Evolutionary conservation across 2,888 invertebrate genomes (phyloP), one percentile per base, ranked within the genome.

Genomic region (Unio pictorum): DNA sequence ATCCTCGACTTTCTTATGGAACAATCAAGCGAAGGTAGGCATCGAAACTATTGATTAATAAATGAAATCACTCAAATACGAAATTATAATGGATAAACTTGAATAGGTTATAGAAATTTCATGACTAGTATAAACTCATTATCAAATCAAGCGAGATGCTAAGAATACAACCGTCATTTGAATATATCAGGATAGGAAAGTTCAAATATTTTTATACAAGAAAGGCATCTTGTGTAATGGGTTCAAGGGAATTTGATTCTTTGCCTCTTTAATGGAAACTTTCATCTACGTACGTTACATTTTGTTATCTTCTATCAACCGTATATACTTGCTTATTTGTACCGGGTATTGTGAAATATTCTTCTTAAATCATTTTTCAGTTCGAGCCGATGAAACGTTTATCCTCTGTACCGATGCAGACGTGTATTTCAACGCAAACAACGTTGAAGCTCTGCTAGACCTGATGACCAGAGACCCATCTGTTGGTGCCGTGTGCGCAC

Each of bases 361-460:
- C 45, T 15, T 45, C 15, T 15, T 45, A 15, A 45, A 45, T 15
- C 45, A 59, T 59, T 18, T 65, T 64, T 59, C 68, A 74, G 76
- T 61, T 7, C 64, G 58, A n/a, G 80, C 81, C 18, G 80, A 81
- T 8, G 83, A 87, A 15, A 74, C 79, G 6, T 87, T 84, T 61
- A 87, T 88, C 59, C 75, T 88, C 64, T 86, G 87, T 11, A 87
- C 87, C 1, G 88, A 88, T 66, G 88, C 87, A 45, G 88, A 88
- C 63, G 86, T 88, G 26, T 77, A 81, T 70, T 88, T 88, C 67
- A 84, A 80, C 0, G 84, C 86, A 1, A 83, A 83, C 7, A 86
- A 86, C 5, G 88, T 88, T 1, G 86, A 87, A 62, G 86, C 87
- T 3, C 75, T 88, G 55, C 76, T 88, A 30, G 88, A 88, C 66